Conservation (phyloP, 2,113 vertebrate genomes). For the Tachuris rubrigastra region DNA sequence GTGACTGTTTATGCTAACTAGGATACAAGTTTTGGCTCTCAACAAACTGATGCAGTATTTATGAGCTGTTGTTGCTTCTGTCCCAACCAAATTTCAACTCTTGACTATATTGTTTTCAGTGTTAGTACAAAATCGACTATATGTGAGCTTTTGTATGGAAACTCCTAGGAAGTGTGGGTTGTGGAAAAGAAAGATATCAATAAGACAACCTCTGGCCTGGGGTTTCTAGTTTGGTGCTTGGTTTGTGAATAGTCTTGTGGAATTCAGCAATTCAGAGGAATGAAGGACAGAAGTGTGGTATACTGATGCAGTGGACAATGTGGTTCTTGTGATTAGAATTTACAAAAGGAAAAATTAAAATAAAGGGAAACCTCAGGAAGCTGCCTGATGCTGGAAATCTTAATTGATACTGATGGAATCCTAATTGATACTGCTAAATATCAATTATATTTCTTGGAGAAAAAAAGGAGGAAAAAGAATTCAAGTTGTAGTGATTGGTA, state of each 20-base stretch:
- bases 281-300: neutral
- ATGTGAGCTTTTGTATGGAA: neutral
- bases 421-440: neutral
- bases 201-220: neutral
- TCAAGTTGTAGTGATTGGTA: fast-evolving
- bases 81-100: neutral
- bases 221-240: neutral
- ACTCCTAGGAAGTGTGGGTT: neutral
- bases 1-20: neutral
- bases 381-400: neutral
- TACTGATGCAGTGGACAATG: fast-evolving
- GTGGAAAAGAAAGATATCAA: neutral
- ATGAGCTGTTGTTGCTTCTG: neutral
- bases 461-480: neutral
- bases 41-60: neutral
- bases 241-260: neutral
- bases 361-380: neutral
- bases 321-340: neutral
- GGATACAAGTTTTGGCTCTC: neutral
- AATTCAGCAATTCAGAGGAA: neutral
- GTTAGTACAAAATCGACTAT: neutral
- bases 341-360: neutral
- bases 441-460: neutral
- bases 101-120: neutral
- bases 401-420: no score